Percentiles rank a stretch among this genome's conserved stretches.
These are phyloP conservation scores for Creontiades dilutus DNA, from an alignment of 2,888 invertebrate genomes.

Conservation along the genomic window DNA sequence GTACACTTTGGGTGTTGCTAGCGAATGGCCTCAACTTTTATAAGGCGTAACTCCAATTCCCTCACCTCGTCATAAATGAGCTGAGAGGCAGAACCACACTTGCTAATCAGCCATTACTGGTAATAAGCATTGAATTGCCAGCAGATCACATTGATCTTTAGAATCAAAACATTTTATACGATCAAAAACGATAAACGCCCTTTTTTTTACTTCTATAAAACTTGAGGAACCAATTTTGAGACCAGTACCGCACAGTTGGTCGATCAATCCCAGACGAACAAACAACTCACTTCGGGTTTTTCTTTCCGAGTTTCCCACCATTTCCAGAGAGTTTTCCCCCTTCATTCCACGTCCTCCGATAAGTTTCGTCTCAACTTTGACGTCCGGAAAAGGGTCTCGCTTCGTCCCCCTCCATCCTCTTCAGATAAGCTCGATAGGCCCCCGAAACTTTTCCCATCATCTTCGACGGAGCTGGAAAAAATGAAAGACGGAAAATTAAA, in stretches of 20 bases:
- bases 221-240: no score
- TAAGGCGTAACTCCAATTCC: no score
- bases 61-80: no score
- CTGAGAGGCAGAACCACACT: no score
- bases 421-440: background rate
- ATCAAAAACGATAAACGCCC: no score
- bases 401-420: background rate
- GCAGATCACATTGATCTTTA: no score
- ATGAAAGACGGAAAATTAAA: background rate
- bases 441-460: background rate
- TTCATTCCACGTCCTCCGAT: background rate
- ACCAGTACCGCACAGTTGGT: background rate
- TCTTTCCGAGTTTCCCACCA: background rate
- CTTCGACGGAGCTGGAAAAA: background rate
- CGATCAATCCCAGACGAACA: background rate
- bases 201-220: no score
- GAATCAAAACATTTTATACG: no score
- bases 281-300: conserved; percentile 2
- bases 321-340: background rate
- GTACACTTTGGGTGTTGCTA: no score
- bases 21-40: no score
- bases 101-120: no score
- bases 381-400: background rate
- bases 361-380: conserved; percentile 1
- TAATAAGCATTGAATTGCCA: no score